Conservation (phyloP, 2,113 vertebrate genomes). For the Addax nasomaculatus region DNA sequence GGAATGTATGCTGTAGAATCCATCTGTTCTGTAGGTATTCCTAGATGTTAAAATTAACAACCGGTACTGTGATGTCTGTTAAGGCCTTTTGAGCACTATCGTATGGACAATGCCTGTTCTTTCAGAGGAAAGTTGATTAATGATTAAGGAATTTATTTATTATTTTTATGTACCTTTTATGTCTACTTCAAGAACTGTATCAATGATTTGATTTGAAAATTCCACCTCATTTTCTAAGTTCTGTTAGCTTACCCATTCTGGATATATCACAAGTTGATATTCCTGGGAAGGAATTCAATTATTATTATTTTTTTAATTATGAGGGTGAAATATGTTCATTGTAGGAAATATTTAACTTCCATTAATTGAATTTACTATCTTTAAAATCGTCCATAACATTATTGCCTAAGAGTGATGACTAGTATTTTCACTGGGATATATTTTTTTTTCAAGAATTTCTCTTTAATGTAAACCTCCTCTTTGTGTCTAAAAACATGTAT, state of each 20-base stretch:
- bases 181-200: neutral
- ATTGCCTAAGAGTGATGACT: neutral
- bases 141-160: neutral
- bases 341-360: neutral
- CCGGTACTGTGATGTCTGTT: neutral
- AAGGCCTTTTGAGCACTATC: neutral
- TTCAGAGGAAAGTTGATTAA: neutral
- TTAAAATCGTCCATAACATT: neutral
- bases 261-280: neutral
- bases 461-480: neutral
- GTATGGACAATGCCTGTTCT: neutral
- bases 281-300: neutral
- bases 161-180: neutral
- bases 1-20: neutral
- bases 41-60: neutral
- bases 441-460: constrained; percentile 1
- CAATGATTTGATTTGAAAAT: neutral
- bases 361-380: neutral
- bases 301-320: neutral
- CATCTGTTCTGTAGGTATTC: neutral
- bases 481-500: neutral
- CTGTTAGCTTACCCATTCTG: neutral
- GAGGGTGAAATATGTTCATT: neutral
- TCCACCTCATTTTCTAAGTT: neutral
- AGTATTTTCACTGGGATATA: neutral